Evolutionary conservation across 2,113 vertebrate genomes (phyloP), one percentile per base, ranked within the genome.

Genomic region (Cyprinus carpio): DNA sequence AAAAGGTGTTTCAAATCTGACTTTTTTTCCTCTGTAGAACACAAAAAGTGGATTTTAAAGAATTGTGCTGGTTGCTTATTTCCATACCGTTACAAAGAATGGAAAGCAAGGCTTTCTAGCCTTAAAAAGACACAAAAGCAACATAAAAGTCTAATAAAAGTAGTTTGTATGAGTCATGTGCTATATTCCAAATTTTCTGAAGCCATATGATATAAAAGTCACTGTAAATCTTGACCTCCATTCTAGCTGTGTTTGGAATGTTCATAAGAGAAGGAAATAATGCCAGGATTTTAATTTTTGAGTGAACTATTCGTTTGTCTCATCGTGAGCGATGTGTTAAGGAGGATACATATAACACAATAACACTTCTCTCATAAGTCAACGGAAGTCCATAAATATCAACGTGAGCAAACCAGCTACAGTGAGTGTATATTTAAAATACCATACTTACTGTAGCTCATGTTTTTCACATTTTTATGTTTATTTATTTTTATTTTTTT

Each of bases 401-500:
- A 9, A 31, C 29, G 10, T n/a, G n/a, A 12, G 58, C 58, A 62
- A 4, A 62, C n/a, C 60, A 62, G 65, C 6, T 20, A 71, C 16
- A 34, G 27, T 31, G 6, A 15, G 5, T 31, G 10, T 37, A 4
- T 37, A 23, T 37, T 37, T 29, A 7, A 16, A 37, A 40, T 23
- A 29, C 9, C 2, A n/a, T 5, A 62, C 20, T 25, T 8, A 25
- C 58, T 16, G 25, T 31, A 31, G 62, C 29, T 69, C 12, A 29
- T 79, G 34, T 69, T 80, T 83, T 60, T 69, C 16, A 29, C 46
- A 83, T 74, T 85, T 51, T 77, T 64, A 72, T 18, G 8, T 40
- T 8, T 40, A 8, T 8, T 40, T 8, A 40, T 23, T 23, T 46
- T 81, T 31, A 34, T 85, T 56, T 23, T 31, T 37, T 81, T 31